Base-by-base conservation (phyloP, 2,888 invertebrate species). In the Eupithecia inturbata region DNA sequence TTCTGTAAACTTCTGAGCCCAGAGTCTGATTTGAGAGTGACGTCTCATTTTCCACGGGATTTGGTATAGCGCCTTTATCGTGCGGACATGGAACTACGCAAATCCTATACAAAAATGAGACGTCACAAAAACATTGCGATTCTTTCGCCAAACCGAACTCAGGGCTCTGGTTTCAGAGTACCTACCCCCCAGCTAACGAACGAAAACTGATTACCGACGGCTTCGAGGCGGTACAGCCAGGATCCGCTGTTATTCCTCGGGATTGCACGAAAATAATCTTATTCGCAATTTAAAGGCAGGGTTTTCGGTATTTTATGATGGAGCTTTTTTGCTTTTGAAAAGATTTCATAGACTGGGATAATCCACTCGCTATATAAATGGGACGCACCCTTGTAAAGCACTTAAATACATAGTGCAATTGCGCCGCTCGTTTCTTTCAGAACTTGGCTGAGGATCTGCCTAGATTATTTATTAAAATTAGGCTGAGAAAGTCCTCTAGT, bases 121-220 rank as follows among this genome's bases (percentile, higher is more conserved):
- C 49, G 12, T 10, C 3, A 22, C 10, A 3, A 22, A 9, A 7
- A 53, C 3, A 0, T 19, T 19, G 1, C 41, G n/a, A n/a, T n/a
- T n/a, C n/a, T n/a, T n/a, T n/a, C n/a, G 41, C 9, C 14, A 14
- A 45, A 45, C 5, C 19, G 45, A 26, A 12, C 26, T 26, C 57
- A n/a, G n/a, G 16, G 26, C 22, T 19, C 6, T 4, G 26, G 33
- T 72, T 72, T 75, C 67, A 62, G 68, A 31, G 75, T 75, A 39
- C 12, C 1, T 39, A 70, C 63, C 12, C 1, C 67, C 49, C 26
- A 45, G 57, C 72, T 75, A 75, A 75, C 75, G 75, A 75, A 75
- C 72, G 64, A 41, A 75, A 75, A 62, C 75, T 70, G 75, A 70
- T 75, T 75, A 75, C 68, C 45, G 63, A 19, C 64, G 66, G 33